Evolutionary conservation across 92 coral and sea anemone genomes (phyloP), one percentile per base, ranked within the genome.

Genomic region (Parazoanthus swiftii): DNA sequence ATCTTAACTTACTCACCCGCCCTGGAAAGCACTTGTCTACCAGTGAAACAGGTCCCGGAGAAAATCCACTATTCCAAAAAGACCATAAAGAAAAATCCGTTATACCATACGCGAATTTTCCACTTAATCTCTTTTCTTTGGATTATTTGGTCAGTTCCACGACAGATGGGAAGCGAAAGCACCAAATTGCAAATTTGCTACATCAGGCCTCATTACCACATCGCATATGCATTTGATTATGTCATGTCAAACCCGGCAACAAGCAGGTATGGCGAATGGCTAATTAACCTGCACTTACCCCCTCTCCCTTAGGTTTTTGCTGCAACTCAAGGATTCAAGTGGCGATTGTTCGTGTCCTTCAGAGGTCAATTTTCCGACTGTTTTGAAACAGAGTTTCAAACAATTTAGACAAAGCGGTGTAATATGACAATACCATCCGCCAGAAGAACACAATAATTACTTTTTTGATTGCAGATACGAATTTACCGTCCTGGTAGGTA

Each of bases 181-280:
- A 84, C 37, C 85, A 86, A 81, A 91, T 92, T 91, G 89, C 96
- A 90, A 90, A 90, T 90, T 91, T 91, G 93, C 95, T 90, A 89
- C 92, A 82, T 90, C 92, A 95, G 95, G 89, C 82, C 59, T 74
- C 92, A 95, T 97, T 95, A 97, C 99, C 90, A 90, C 97, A 97
- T 95, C 91, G 89, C 95, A 88, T 91, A 93, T 90, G 95, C 96
- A 97, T 95, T 82, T 93, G 98, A 95, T 97, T 93, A 97, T 93
- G 92, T 97, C 97, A 97, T 97, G 79, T 79, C 88, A 90, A 36
- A 85, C 91, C 84, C 89, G 65, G 74, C 76, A 87, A 86, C 67
- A 67, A 89, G 86, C 99, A 88, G 99, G 98, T 97, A 90, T 84
- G 90, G 82, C 81, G 91, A 96, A 92, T 96, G 82, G 93, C 87